These are phyloP conservation scores for Epinephelus coioides DNA, from an alignment of 2,797 vertebrate genomes.

Conservation along the genomic window DNA sequence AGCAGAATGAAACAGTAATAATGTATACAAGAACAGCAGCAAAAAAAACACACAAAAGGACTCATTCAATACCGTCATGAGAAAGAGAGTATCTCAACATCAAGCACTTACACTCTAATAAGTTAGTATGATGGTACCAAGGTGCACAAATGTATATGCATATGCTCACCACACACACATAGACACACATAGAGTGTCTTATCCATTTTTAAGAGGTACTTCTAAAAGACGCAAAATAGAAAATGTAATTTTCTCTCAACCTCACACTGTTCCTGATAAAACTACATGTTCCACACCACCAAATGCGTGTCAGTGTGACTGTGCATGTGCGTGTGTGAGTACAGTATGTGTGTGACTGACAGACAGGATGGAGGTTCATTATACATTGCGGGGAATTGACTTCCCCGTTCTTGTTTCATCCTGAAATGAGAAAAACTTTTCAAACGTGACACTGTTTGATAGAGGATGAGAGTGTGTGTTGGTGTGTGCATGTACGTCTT, in stretches of 20 bases:
- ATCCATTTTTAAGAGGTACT: conserved; percentile 59
- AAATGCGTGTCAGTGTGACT: conserved; percentile 46
- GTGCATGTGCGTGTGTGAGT: conserved; percentile 34
- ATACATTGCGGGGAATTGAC: conserved; percentile 72
- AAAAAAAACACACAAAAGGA: conserved; percentile 22
- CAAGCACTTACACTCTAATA: conserved; percentile 34
- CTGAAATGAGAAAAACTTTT: conserved; percentile 82
- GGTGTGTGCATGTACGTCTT: neutral
- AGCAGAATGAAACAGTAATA: conserved; percentile 46
- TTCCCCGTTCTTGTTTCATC: conserved; percentile 74
- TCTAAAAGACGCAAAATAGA: conserved; percentile 55
- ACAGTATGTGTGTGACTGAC: conserved; percentile 51
- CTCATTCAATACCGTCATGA: conserved; percentile 19
- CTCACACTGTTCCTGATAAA: conserved; percentile 59
- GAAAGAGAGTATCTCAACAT: conserved; percentile 31
- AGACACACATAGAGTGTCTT: conserved; percentile 26
- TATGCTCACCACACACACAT: conserved; percentile 7
- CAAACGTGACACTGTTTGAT: conserved; percentile 77
- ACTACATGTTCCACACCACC: conserved; percentile 75
- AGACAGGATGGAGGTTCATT: conserved; percentile 72
- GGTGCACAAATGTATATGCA: conserved; percentile 24
- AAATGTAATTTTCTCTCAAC: conserved; percentile 72
- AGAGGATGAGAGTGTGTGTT: conserved; percentile 36
- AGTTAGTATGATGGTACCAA: conserved; percentile 6
- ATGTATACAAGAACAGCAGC: conserved; percentile 28